Conservation (phyloP, 2,797 vertebrate species). For the Poeciliopsis paucimaculata region DNA sequence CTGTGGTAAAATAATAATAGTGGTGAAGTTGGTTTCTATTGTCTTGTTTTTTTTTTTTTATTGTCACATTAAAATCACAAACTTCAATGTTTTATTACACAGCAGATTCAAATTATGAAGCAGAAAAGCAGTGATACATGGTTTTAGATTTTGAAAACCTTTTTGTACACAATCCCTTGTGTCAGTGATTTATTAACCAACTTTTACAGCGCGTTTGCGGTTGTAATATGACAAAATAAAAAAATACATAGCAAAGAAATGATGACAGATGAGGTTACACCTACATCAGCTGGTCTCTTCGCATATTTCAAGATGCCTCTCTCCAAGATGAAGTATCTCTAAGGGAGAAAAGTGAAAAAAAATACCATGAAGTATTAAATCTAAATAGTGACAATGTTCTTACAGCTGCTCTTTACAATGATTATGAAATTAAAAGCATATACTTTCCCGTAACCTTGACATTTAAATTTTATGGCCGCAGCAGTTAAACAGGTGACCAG, state of each 20-base stretch:
- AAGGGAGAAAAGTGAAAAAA: constrained; percentile 31
- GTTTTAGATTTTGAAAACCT: neutral
- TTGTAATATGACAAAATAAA: neutral
- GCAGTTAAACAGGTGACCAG: constrained; percentile 14
- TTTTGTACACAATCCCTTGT: neutral
- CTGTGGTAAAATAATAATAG: constrained; percentile 65
- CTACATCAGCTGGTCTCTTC: constrained; percentile 89
- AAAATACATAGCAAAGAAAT: neutral
- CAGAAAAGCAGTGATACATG: neutral
- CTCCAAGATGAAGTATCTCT: constrained; percentile 96
- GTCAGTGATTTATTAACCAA: neutral
- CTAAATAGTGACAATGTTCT: neutral
- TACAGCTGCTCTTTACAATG: constrained; percentile 6
- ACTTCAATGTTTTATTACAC: neutral
- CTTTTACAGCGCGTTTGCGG: neutral
- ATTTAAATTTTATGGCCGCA: constrained; percentile 25
- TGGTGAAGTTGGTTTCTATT: constrained; percentile 5
- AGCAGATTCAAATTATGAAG: neutral
- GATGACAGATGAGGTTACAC: constrained; percentile 64
- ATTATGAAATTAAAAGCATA: neutral
- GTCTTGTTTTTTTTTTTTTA: neutral
- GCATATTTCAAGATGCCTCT: constrained; percentile 95
- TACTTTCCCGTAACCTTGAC: constrained; percentile 4
- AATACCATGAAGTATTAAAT: constrained; percentile 11
- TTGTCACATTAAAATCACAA: neutral